Evolutionary conservation across 2,797 vertebrate genomes (phyloP), one percentile per base, ranked within the genome.

Genomic region (Esox lucius): DNA sequence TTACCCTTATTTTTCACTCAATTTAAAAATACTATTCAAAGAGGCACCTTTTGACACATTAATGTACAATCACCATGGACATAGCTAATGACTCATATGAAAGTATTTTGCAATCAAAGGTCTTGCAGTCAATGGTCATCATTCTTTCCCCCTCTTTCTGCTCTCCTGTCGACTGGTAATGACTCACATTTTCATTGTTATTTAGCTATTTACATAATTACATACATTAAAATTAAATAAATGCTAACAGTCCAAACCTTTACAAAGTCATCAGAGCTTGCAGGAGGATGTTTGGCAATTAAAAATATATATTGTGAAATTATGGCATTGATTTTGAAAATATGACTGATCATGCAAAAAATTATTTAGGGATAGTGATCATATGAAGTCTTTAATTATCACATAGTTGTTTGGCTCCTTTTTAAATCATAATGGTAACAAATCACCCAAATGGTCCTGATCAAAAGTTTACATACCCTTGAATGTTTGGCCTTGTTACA

Each of bases 191-290:
- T 17, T 33, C 31, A 68, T 68, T 7, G 35, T 13, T 46, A 19
- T 24, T 5, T 22, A 46, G 39, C 19, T 16, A 68, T 68, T 22
- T 68, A 68, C 67, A 68, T 68, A 68, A 48, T 68, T 68, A 68
- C 39, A 48, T 3, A 5, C 42, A 46, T 68, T 68, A 59, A 51
- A 71, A 19, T n/a, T 59, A 59, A 19, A 31, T 35, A 4, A 61
- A n/a, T 22, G 33, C 51, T 31, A 6, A 59, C 28, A 62, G 6
- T 12, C 19, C 42, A 46, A 26, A 8, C 48, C 28, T 19, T 51
- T 48, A 66, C 31, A 13, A 33, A 67, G 65, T 19, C 48, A n/a
- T n/a, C 16, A 61, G 56, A 24, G 22, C n/a, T 24, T 24, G 22
- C 56, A 61, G 3, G 8, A 61, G 19, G 9, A 61, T 26, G 9